Evolutionary conservation across 2,797 vertebrate genomes (phyloP).

Genomic region (Vultur gryphus): DNA sequence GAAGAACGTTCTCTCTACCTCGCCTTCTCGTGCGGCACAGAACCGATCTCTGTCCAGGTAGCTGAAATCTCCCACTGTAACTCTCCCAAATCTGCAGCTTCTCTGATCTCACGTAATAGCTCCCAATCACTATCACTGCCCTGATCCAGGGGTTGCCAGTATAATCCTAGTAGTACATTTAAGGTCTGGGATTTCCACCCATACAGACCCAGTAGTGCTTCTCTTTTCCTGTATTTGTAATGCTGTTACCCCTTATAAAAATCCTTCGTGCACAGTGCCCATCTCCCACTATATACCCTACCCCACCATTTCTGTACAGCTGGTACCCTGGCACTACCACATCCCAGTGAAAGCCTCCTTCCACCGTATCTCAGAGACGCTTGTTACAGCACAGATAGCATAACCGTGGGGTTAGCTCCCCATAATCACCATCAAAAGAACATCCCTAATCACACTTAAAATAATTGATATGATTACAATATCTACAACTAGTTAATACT

Average conservation of each 20-base stretch:
- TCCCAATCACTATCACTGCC: background rate
- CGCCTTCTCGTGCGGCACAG: background rate
- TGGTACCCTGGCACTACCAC: background rate
- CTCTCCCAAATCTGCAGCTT: background rate
- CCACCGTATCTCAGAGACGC: fast-evolving
- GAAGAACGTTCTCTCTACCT: background rate
- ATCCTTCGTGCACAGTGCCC: background rate
- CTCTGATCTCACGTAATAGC: background rate
- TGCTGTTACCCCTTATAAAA: background rate
- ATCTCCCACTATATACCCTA: background rate
- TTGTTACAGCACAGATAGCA: background rate
- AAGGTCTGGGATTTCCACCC: background rate
- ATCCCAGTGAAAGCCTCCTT: background rate
- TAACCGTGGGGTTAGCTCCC: background rate
- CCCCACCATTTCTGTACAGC: background rate
- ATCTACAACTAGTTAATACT: background rate
- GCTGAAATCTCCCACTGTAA: background rate
- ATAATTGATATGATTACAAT: background rate
- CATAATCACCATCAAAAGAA: background rate
- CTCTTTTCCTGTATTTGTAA: background rate
- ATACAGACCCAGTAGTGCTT: background rate
- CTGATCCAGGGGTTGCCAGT: background rate
- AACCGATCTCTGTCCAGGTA: background rate
- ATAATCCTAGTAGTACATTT: background rate
- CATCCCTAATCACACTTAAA: background rate